Conservation (phyloP, 37 sponge, comb jelly and placozoan genomes). For the Haliclona indistincta region DNA sequence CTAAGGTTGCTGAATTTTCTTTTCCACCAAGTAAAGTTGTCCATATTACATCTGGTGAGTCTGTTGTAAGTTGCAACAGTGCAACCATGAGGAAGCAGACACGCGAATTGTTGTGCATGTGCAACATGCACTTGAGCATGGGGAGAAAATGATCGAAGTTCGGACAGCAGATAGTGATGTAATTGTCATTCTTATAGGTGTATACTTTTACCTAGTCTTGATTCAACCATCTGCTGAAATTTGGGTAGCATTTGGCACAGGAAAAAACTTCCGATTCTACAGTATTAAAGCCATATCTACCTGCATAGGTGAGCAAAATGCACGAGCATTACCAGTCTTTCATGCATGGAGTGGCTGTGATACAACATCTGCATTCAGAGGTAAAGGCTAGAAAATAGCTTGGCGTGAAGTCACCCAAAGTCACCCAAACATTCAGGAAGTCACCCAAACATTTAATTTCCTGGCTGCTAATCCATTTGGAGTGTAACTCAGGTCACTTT, state of each 20-base stretch:
- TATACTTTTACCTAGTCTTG: background rate
- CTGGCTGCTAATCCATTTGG: background rate
- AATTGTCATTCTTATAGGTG: constrained; percentile 28
- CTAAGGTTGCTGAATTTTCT: constrained; percentile 1
- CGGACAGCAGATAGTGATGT: constrained; percentile 18
- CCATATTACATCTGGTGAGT: constrained; percentile 8
- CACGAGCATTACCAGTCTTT: constrained; percentile 5
- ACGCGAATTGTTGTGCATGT: constrained; percentile 9
- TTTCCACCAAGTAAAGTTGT: background rate
- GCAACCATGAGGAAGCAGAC: constrained; percentile 16
- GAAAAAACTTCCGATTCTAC: background rate
- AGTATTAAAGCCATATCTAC: background rate
- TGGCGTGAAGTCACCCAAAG: background rate
- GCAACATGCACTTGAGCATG: constrained; percentile 5
- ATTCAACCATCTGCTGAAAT: constrained; percentile 18
- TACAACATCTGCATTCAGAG: constrained; percentile 8
- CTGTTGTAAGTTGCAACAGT: background rate
- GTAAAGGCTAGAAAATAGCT: background rate
- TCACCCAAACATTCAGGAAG: background rate
- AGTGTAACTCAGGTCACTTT: constrained; percentile 1
- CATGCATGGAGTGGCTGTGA: constrained; percentile 10
- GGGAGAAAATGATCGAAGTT: background rate
- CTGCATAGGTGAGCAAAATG: background rate
- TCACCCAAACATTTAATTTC: background rate
- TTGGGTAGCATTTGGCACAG: too few relatives aligned